These are phyloP conservation scores for Pocillopora verrucosa DNA, from an alignment of 64 coral and sea anemone genomes.

Conservation along the genomic window DNA sequence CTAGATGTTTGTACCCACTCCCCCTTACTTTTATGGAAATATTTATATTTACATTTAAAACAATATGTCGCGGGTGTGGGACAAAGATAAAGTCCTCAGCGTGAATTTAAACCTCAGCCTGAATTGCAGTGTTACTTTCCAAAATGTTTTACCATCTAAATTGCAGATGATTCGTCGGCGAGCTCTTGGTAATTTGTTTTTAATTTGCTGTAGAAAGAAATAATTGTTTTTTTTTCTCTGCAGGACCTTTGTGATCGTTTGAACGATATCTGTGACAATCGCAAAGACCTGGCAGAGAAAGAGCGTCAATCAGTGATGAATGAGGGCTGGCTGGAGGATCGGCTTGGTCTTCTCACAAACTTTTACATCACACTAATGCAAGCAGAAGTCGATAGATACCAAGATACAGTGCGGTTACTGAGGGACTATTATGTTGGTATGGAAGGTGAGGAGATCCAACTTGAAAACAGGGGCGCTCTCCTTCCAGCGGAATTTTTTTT, in stretches of 20 bases:
- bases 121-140: no score
- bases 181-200: background rate
- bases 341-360: constrained; percentile 89
- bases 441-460: constrained; percentile 29
- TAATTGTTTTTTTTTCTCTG: background rate
- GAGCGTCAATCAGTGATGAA: constrained; percentile 80
- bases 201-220: background rate
- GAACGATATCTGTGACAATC: constrained; percentile 95
- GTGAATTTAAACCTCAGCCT: no score
- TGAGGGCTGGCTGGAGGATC: constrained; percentile 95
- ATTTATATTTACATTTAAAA: no score
- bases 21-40: no score
- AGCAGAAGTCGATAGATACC: constrained; percentile 92
- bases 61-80: no score
- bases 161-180: no score
- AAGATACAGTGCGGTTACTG: constrained; percentile 80
- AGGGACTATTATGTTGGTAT: constrained; percentile 92
- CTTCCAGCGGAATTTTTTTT: background rate
- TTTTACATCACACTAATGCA: constrained; percentile 95
- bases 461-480: background rate
- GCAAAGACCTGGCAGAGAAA: constrained; percentile 96
- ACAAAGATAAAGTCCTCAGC: no score
- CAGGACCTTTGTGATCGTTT: constrained; percentile 96
- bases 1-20: constrained; percentile 57
- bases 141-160: no score